Evolutionary conservation across 2,888 invertebrate species (phyloP), one percentile per base, ranked within the genome.

Genomic region (Nemapogon koenigi): DNA sequence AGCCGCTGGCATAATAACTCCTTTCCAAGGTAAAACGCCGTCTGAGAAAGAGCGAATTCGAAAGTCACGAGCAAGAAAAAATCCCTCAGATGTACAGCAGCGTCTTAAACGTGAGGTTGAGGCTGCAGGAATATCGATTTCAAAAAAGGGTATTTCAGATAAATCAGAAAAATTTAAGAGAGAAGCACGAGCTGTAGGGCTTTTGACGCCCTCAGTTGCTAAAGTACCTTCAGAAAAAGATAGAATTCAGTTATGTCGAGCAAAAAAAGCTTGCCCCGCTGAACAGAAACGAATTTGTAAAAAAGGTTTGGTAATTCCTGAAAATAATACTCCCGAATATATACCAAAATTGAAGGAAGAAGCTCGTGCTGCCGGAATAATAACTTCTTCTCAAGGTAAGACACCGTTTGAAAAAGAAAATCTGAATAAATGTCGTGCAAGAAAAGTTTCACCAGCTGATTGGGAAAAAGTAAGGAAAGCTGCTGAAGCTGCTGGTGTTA

Each of bases 391-490:
- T 8, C 46, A 49, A 40, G 53, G 53, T 0, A 55, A 57, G 46
- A 37, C 54, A 16, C 42, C 49, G 1, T 43, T 42, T 14, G 40
- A 55, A 42, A 49, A 1, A 17, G 55, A 35, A 53, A 58, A 0
- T 49, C 53, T 41, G 49, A 44, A 1, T 49, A 49, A 42, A 36
- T 43, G 33, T 4, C 28, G 28, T 8, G 7, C 28, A 10, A 28
- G 13, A 28, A 28, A 28, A n/a, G 11, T 8, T 8, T 13, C 28
- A 28, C 44, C 41, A 8, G 39, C 49, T 15, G 49, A 58, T 39
- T 58, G 54, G 35, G 58, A 61, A 47, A 55, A 50, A 42, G 61
- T 59, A 28, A 39, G 61, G 2, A 58, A 43, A 52, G 59, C 57
- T 1, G 42, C 58, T 37, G 19, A 27, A 41, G 27, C 35, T 40